Base-by-base conservation (phyloP, 2,797 vertebrate species). In the Clarias platycephalus region DNA sequence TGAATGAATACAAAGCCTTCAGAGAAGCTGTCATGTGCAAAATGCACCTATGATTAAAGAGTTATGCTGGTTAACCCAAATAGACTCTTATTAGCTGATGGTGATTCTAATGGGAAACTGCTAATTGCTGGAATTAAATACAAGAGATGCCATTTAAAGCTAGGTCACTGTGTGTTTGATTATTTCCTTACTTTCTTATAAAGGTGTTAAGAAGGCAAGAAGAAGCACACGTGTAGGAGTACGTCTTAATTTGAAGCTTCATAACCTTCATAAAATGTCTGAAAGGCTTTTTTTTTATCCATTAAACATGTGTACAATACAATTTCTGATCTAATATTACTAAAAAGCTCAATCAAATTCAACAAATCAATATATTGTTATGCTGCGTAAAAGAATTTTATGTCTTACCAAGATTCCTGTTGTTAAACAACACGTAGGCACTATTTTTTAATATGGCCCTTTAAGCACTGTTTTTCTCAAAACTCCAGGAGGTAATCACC, bases 401-500 rank as follows among this genome's bases (percentile, higher is more conserved):
- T 22, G 31, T n/a, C 15, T 62, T 8, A 18, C 18, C 37, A 63
- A 79, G 22, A 64, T 44, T 63, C 60, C 37, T 64, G 16, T 44
- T 5, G 12, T 58, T 62, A 62, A 37, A 37, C 75, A 34, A 37
- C 57, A 78, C 16, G 58, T 18, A 63, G 5, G 7, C 34, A 18
- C 18, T 49, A 13, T 26, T 44, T 63, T 63, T 40, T 78, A 24
- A 76, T 58, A 24, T 2, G 0, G 62, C 2, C 34, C 31, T 40
- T 75, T 34, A 76, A 57, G 72, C 74, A 37, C 4, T 77, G 55
- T 31, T 60, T 80, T 64, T 28, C 55, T 26, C 15, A 83, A 31
- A 64, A 82, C 83, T 84, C 62, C 76, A 83, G 82, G 28, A 71
- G n/a, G 79, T 85, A 84, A 90, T 87, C 60, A 81, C 83, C 85